Conservation (phyloP, 1,140 invertebrate species). For the Eubasilissa regina region DNA sequence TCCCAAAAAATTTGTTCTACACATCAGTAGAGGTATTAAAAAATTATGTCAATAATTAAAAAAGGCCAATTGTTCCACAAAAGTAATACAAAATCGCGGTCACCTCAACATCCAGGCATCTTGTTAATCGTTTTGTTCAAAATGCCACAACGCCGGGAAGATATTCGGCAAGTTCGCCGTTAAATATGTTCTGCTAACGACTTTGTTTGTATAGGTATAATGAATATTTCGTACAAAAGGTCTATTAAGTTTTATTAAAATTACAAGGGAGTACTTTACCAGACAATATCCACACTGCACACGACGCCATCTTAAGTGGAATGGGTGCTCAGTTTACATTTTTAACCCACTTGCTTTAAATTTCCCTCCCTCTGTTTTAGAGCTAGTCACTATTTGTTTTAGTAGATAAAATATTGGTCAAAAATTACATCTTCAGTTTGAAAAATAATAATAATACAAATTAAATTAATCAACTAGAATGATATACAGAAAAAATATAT, state of each 20-base stretch:
- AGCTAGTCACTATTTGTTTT: too few relatives aligned
- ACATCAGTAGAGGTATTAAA: too few relatives aligned
- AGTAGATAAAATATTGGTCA: too few relatives aligned
- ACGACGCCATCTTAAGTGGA: conserved; percentile 21
- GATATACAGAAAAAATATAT: too few relatives aligned
- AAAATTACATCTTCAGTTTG: too few relatives aligned
- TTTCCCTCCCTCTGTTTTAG: too few relatives aligned
- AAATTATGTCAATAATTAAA: neutral
- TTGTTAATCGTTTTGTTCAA: conserved; percentile 32
- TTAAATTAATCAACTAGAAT: too few relatives aligned
- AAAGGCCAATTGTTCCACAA: neutral
- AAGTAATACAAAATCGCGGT: neutral
- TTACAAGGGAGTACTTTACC: conserved; percentile 28
- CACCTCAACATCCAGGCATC: conserved; percentile 5
- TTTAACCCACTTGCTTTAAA: conserved; percentile 7
- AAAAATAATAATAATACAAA: too few relatives aligned
- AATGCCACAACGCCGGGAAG: conserved; percentile 18
- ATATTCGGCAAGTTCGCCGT: conserved; percentile 32
- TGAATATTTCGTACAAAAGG: conserved; percentile 39
- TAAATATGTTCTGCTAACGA: conserved; percentile 40
- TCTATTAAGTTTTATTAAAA: conserved; percentile 44
- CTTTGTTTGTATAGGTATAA: conserved; percentile 41
- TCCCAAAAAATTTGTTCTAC: too few relatives aligned
- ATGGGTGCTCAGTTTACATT: conserved; percentile 17
- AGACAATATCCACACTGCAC: conserved; percentile 7